phyloP scores from a whole-genome alignment of 2,797 vertebrate species.

The Macropodus opercularis region DNA sequence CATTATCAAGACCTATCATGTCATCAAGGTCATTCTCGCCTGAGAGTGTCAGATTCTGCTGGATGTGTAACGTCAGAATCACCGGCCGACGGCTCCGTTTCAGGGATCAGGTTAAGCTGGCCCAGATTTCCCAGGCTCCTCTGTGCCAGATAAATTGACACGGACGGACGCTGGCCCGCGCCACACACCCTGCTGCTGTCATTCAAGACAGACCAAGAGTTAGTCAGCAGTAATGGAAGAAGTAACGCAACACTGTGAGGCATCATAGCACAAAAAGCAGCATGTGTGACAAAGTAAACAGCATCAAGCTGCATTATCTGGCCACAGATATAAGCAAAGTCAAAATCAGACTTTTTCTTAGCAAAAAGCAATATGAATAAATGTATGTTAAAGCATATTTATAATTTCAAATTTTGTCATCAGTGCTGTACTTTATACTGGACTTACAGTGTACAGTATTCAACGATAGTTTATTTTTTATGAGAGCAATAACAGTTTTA shows the following conservation, averaged over 20 bases:
- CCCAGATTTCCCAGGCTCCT: conserved; percentile 69
- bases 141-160: conserved; percentile 74
- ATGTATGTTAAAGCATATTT: neutral
- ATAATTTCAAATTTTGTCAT: neutral
- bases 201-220: conserved; percentile 64
- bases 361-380: neutral
- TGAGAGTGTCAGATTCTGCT: conserved; percentile 42
- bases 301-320: conserved; percentile 29
- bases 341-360: conserved; percentile 2
- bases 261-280: conserved; percentile 45
- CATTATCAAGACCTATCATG: conserved; percentile 26
- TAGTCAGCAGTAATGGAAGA: conserved; percentile 79
- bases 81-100: conserved; percentile 64
- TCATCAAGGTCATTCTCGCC: conserved; percentile 46
- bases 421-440: neutral
- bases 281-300: conserved; percentile 49
- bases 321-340: conserved; percentile 26
- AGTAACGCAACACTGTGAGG: conserved; percentile 67
- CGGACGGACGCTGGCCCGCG: conserved; percentile 38
- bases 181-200: conserved; percentile 51
- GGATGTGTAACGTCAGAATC: conserved; percentile 60
- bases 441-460: neutral
- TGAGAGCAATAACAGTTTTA: neutral
- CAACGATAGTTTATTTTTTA: too few species aligned
- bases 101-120: conserved; percentile 75